These are phyloP conservation scores for Epistrophella euchroma DNA, from an alignment of 2,888 invertebrate species.

Conservation along the genomic window DNA sequence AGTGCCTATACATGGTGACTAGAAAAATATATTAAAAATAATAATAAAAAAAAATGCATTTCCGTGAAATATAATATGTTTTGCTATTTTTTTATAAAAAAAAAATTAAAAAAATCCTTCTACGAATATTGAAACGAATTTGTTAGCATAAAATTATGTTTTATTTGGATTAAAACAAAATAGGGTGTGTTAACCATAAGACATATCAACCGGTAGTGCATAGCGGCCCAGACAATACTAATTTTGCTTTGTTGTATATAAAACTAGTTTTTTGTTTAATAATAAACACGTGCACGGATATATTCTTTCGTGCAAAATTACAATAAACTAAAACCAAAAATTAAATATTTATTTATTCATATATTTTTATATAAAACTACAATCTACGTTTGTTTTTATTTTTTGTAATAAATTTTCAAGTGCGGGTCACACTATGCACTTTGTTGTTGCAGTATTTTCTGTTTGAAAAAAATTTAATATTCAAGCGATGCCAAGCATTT, in stretches of 20 bases:
- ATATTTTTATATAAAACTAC: conserved; percentile 57
- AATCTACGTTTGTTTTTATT: conserved; percentile 41
- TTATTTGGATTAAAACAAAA: conserved; percentile 61
- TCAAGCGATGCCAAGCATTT: conserved; percentile 79
- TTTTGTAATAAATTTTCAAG: conserved; percentile 28
- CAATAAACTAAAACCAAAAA: conserved; percentile 61
- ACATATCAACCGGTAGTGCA: conserved; percentile 79
- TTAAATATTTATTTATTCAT: conserved; percentile 15
- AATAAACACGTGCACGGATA: conserved; percentile 63
- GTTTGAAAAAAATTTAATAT: conserved; percentile 49
- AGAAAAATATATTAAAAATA: conserved; percentile 59
- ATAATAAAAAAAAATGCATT: conserved; percentile 40
- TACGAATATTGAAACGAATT: conserved; percentile 61
- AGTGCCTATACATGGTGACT: conserved; percentile 66
- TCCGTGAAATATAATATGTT: conserved; percentile 2
- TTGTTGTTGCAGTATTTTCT: conserved; percentile 58
- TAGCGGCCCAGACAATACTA: conserved; percentile 65
- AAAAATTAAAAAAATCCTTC: conserved; percentile 21
- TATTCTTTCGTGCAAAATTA: conserved; percentile 70
- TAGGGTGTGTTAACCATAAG: conserved; percentile 84
- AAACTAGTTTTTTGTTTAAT: conserved; percentile 49
- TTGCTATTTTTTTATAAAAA: conserved; percentile 17
- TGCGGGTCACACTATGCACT: conserved; percentile 77
- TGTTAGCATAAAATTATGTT: conserved; percentile 72
- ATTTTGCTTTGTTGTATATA: conserved; percentile 33